phyloP scores from a whole-genome alignment of 2,888 invertebrate species.

The Diaprepes abbreviatus region DNA sequence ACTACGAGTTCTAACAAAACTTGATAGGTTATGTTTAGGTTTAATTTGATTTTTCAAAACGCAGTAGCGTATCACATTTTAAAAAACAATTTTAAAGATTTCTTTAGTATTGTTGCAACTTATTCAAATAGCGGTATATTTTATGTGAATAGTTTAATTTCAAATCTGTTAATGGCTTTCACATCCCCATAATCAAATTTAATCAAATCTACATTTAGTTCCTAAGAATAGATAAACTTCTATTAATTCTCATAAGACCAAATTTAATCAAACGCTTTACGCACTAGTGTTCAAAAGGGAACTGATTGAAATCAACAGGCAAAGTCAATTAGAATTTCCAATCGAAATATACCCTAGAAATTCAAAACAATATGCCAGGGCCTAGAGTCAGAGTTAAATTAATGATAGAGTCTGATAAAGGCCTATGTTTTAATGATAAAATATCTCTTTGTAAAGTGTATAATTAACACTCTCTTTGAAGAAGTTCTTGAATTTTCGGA shows the following conservation, averaged over 20 bases:
- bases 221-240: neutral
- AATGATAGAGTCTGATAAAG: conserved; percentile 9
- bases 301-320: conserved; percentile 12
- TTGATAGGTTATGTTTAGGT: no score
- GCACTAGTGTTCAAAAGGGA: conserved; percentile 23
- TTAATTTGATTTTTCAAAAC: no score
- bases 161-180: neutral
- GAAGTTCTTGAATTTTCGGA: no score
- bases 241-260: conserved; percentile 30
- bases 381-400: conserved; percentile 17
- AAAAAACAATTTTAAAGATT: no score
- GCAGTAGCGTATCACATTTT: no score
- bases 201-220: neutral
- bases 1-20: no score
- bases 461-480: no score
- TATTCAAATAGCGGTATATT: no score
- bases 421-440: conserved; percentile 32
- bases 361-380: conserved; percentile 32
- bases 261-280: conserved; percentile 29
- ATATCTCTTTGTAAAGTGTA: conserved; percentile 8
- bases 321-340: conserved; percentile 11
- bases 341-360: conserved; percentile 9
- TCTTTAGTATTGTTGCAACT: no score
- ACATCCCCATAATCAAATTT: neutral
- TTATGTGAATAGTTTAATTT: no score